phyloP scores from a whole-genome alignment of 2,797 vertebrate species.

The Propithecus perrieri region DNA sequence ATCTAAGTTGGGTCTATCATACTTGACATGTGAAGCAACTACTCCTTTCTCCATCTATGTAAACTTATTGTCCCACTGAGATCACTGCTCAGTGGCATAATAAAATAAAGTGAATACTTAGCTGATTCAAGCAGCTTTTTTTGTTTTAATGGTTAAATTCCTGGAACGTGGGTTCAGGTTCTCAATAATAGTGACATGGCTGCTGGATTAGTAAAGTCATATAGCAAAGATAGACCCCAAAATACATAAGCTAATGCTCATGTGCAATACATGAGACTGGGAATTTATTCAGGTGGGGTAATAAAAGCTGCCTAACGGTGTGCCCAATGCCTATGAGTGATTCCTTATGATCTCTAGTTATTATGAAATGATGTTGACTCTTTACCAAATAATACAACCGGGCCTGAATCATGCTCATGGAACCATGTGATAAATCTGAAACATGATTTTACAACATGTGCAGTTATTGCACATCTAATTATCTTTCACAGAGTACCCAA shows the following conservation, averaged over 20 bases:
- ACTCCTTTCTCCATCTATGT: not conserved
- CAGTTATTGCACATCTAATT: not conserved
- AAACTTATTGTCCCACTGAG: not conserved
- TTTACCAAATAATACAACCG: not conserved
- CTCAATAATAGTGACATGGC: not conserved
- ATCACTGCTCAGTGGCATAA: not conserved
- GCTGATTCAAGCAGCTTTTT: not conserved
- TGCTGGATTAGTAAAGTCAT: not conserved
- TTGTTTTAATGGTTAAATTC: not conserved
- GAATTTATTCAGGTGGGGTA: not conserved
- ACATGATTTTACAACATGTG: not conserved
- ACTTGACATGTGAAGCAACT: not conserved
- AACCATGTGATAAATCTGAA: not conserved
- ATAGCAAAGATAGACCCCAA: not conserved
- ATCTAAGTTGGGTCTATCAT: not conserved
- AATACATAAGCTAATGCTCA: not conserved
- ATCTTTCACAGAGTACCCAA: not conserved
- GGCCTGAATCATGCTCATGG: not conserved
- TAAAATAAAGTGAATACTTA: not conserved
- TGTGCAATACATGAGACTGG: not conserved
- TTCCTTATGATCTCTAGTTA: not conserved
- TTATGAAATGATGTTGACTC: not conserved
- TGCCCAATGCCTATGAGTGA: not conserved
- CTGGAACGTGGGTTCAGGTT: not conserved
- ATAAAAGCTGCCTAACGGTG: not conserved